A percentile compares a stretch with the other conserved stretches of the same genome.
Conservation (phyloP, 2,113 vertebrate species). For the Seriola rivoliana region DNA sequence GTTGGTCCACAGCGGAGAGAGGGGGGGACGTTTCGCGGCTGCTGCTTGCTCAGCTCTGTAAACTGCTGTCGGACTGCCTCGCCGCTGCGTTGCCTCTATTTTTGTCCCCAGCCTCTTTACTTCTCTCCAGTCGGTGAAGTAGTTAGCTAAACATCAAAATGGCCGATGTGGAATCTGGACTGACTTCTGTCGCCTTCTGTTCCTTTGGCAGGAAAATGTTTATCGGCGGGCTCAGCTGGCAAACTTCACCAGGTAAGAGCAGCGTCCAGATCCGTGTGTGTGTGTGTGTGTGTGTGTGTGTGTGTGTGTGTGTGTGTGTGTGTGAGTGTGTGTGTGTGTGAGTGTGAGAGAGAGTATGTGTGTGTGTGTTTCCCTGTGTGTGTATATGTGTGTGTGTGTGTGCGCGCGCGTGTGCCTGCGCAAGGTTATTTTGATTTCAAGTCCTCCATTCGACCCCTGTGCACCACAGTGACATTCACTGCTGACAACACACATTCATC, state of each 20-base stretch:
- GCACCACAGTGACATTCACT: background rate
- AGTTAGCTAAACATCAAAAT: slow-evolving; percentile 27
- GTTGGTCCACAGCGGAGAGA: background rate
- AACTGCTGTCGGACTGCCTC: background rate
- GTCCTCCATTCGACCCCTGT: slow-evolving; percentile 15
- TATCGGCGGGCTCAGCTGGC: slow-evolving; percentile 94
- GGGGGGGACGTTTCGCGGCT: background rate
- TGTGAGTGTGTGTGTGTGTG: too few relatives aligned
- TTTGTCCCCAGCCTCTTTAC: background rate
- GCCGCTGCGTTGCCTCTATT: background rate
- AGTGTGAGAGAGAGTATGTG: too few relatives aligned
- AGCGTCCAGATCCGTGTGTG: too few relatives aligned
- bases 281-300: too few relatives aligned
- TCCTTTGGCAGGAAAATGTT: slow-evolving; percentile 92
- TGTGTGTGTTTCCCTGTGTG: too few relatives aligned
- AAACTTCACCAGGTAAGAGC: slow-evolving; percentile 86
- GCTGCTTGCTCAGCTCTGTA: background rate
- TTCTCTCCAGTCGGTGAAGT: background rate
- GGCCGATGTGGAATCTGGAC: slow-evolving; percentile 88
- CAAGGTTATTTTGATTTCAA: background rate
- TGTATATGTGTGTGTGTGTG: too few relatives aligned
- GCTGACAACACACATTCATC: background rate
- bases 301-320: too few relatives aligned
- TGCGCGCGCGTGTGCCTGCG: too few relatives aligned
- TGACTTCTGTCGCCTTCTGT: slow-evolving; percentile 91